Evolutionary conservation across 2,797 vertebrate genomes (phyloP).

Genomic region (Crenuchus spilurus): DNA sequence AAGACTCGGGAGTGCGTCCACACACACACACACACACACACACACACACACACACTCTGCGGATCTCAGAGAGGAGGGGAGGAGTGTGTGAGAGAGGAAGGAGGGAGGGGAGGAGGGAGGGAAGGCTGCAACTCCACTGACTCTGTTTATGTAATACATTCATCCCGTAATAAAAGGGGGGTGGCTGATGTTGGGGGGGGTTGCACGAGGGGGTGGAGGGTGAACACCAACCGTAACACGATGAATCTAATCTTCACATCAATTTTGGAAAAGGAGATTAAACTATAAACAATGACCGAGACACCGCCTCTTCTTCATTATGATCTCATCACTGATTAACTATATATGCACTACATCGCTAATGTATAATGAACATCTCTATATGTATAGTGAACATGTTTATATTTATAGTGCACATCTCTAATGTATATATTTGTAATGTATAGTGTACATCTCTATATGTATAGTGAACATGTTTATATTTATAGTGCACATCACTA

Average conservation of each 20-base stretch:
- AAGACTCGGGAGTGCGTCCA: conserved; percentile 10
- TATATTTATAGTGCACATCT: no score
- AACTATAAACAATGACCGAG: neutral
- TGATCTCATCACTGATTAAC: no score
- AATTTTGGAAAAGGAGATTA: neutral
- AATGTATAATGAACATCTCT: no score
- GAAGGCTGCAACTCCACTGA: conserved; percentile 41
- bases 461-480: no score
- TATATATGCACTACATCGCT: no score
- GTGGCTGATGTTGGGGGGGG: neutral
- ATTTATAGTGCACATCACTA: no score
- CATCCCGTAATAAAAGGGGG: conserved; percentile 38
- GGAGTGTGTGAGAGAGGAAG: neutral
- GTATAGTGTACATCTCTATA: no score
- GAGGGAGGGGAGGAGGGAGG: neutral
- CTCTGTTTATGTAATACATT: conserved; percentile 65
- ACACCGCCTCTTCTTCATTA: no score
- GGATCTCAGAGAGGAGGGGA: neutral
- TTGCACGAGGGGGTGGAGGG: conserved; percentile 60
- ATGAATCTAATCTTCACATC: neutral
- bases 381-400: no score
- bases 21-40: no score
- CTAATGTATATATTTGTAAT: no score
- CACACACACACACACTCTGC: no score
- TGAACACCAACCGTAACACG: conserved; percentile 60